Base-by-base conservation (phyloP, 2,797 vertebrate genomes). In the Luscinia megarhynchos region DNA sequence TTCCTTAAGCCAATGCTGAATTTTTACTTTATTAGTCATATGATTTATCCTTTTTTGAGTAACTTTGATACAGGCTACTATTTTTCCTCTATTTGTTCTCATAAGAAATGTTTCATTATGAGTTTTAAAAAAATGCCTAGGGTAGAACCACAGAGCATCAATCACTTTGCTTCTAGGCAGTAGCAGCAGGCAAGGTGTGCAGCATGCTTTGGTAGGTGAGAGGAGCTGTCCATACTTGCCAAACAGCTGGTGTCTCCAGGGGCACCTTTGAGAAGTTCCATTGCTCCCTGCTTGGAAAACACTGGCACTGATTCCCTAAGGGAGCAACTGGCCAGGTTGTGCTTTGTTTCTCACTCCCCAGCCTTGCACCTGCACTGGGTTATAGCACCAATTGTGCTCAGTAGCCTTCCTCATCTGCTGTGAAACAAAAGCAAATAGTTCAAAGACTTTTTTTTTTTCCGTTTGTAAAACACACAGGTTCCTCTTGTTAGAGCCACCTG, bases 401-500 rank as follows among this genome's bases (percentile, higher is more conserved):
- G 84, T 89, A 89, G 70, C 72, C 54, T 85, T 72, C 40, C 84
- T 94, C 78, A n/a, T 68, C 40, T 77, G 12, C 75, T 70, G 40
- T 75, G 84, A 87, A 92, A 90, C 64, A 80, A 89, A 89, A 83
- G 70, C 61, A 67, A 89, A 72, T 48, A 89, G 48, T 88, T 92
- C 74, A 86, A 77, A 92, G 87, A 29, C 20, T 10, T 77, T 84
- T 93, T 90, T 90, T 76, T 84, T 93, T 90, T 85, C 87, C 84
- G 27, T 53, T 32, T 79, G 51, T 90, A 89, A 93, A 95, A 80
- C 32, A 82, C 18, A 34, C 34, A 61, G 24, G 36, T 90, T 94
- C 67, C 72, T 95, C 84, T 85, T 89, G 51, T 93, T 94, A 87
- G 89, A 80, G 79, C 76, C 89, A 94, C 82, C 79, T 93, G 85